phyloP scores from a whole-genome alignment of 2,888 invertebrate genomes.

The Myopa tessellatipennis region DNA sequence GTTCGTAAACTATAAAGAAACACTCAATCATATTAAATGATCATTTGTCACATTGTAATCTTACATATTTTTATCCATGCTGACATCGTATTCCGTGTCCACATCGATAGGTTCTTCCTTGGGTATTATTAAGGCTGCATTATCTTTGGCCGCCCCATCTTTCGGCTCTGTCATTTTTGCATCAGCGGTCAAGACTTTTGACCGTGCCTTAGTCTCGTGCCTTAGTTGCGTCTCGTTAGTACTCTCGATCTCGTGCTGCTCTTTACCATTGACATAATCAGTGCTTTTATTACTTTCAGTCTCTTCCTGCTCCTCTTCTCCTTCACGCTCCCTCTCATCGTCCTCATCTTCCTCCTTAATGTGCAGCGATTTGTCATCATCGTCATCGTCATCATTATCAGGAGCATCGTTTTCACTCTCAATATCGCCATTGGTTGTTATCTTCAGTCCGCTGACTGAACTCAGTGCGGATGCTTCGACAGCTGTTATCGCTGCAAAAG shows the following conservation, averaged over 20 bases:
- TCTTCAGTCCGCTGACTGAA: slow-evolving; percentile 48
- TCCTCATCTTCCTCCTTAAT: slow-evolving; percentile 53
- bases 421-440: slow-evolving; percentile 40
- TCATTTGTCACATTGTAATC: background rate
- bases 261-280: background rate
- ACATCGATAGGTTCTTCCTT: slow-evolving; percentile 68
- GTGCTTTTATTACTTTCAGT: slow-evolving; percentile 20
- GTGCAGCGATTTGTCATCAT: slow-evolving; percentile 45
- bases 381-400: slow-evolving; percentile 46
- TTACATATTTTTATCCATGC: slow-evolving; percentile 24
- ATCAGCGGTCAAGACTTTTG: slow-evolving; percentile 34
- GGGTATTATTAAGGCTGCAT: slow-evolving; percentile 54
- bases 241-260: slow-evolving; percentile 33
- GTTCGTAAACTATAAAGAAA: too few species aligned
- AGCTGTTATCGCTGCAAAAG: slow-evolving; percentile 44
- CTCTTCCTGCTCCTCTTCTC: slow-evolving; percentile 14
- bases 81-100: slow-evolving; percentile 54
- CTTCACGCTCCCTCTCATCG: background rate
- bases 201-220: slow-evolving; percentile 31
- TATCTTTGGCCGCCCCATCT: slow-evolving; percentile 35
- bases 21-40: background rate
- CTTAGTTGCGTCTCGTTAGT: slow-evolving; percentile 38
- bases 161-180: slow-evolving; percentile 45
- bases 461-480: slow-evolving; percentile 26
- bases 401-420: slow-evolving; percentile 42